A percentile compares a stretch with the other conserved stretches of the same genome.
Evolutionary conservation across 2,888 invertebrate species (phyloP).

Genomic region (Philonicus albiceps): DNA sequence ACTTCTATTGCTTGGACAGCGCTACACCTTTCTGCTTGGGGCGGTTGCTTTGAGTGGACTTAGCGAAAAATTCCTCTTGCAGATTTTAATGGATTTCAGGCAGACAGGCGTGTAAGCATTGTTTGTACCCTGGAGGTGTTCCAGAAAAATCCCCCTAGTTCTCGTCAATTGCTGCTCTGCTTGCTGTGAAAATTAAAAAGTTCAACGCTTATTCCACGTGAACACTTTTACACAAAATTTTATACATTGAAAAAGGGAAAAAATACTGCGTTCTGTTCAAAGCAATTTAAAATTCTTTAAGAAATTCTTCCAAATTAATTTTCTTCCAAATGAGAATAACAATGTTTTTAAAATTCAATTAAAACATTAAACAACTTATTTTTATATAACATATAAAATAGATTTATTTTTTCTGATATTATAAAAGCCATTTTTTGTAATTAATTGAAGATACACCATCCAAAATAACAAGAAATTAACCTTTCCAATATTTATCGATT

Average conservation of each 20-base stretch:
- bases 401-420: too few species aligned
- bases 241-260: neutral
- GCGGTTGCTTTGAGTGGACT: neutral
- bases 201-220: neutral
- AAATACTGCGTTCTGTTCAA: too few species aligned
- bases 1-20: neutral
- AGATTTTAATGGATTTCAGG: neutral
- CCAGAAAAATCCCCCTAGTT: neutral
- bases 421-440: too few species aligned
- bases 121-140: neutral
- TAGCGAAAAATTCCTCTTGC: neutral
- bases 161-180: neutral
- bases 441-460: too few species aligned
- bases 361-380: too few species aligned
- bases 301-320: too few species aligned
- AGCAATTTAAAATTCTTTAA: too few species aligned
- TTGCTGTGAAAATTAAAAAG: neutral
- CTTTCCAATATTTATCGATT: too few species aligned
- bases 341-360: too few species aligned
- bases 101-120: constrained; percentile 14
- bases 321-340: too few species aligned
- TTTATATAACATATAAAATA: too few species aligned
- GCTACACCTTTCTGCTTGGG: neutral
- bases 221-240: neutral
- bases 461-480: too few species aligned